Base-by-base conservation (phyloP, 1,140 invertebrate genomes). In the Meloidogyne exigua region DNA sequence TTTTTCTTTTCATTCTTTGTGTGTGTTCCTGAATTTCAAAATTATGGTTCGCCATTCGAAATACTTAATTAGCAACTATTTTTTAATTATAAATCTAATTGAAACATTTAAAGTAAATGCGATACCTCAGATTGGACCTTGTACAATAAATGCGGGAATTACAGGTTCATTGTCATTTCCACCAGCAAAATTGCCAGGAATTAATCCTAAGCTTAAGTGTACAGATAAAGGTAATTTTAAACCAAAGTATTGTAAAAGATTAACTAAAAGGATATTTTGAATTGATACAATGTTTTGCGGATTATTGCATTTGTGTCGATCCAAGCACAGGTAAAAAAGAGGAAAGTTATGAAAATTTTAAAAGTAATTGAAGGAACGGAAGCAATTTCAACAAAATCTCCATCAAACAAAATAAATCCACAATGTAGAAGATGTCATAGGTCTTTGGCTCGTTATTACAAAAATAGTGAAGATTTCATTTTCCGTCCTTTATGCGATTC, bases 251-350 rank as follows among this genome's bases (percentile, higher is more conserved):
- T 49, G 5, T n/a, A 57, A 57, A 57, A 57, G 7, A n/a, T n/a
- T n/a, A 57, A 49, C 18, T 49, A n/a, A 57, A 15, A 72, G 72
- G 72, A 12, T 75, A 75, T 49, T 75, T 71, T 26, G 73, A 75
- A 23, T 25, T 75, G 32, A 63, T 75, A 21, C 73, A 75, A 21
- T 75, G 73, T 42, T 23, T 23, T 23, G 25, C 25, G 11, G 75
- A 77, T 49, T 76, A 76, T 42, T 76, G 75, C 25, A n/a, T 76
- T n/a, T 76, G 75, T 64, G 75, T 76, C 1, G 75, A 76, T 76
- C 71, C 75, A 44, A 63, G 57, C 4, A 76, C 75, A 15, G 75
- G 75, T 65, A 39, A 26, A 44, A n/a, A 7, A 7, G 21, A 57
- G 21, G 21, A 57, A 39, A 57, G 21, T n/a, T 9, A 39, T 7